phyloP scores from a whole-genome alignment of 2,113 vertebrate genomes.

The Ursus arctos region DNA sequence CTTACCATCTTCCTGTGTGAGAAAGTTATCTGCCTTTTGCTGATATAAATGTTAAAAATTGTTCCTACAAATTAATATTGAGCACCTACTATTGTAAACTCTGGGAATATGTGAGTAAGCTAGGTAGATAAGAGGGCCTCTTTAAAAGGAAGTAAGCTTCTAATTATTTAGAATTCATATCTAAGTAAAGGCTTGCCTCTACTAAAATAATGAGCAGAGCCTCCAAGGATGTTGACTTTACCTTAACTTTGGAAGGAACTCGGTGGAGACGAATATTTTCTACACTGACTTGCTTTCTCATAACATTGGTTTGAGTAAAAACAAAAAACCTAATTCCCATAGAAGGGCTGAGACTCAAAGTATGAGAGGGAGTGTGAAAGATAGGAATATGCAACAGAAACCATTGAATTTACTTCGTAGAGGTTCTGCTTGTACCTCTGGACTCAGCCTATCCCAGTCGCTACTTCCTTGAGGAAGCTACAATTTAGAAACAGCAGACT shows the following conservation, averaged over 20 bases:
- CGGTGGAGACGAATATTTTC: neutral
- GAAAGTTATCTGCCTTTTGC: neutral
- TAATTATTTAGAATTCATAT: constrained; percentile 11
- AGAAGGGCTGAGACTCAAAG: neutral
- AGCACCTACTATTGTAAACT: neutral
- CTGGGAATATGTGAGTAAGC: neutral
- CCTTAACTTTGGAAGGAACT: neutral
- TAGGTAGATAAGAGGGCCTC: neutral
- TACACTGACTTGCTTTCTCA: neutral
- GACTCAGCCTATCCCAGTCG: neutral
- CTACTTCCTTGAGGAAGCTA: neutral
- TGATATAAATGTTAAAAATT: neutral
- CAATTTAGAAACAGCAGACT: neutral
- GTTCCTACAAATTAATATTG: neutral
- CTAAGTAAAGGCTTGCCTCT: neutral
- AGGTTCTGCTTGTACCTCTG: neutral
- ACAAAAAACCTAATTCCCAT: neutral
- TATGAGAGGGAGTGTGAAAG: neutral
- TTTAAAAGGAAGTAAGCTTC: constrained; percentile 15
- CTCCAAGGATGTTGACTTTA: neutral
- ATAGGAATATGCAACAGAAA: neutral
- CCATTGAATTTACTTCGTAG: neutral
- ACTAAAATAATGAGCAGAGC: constrained; percentile 23
- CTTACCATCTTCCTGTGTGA: neutral
- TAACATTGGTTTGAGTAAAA: neutral